These are phyloP conservation scores for Zoanthus sociatus DNA, from an alignment of 92 coral and sea anemone genomes.

Conservation along the genomic window DNA sequence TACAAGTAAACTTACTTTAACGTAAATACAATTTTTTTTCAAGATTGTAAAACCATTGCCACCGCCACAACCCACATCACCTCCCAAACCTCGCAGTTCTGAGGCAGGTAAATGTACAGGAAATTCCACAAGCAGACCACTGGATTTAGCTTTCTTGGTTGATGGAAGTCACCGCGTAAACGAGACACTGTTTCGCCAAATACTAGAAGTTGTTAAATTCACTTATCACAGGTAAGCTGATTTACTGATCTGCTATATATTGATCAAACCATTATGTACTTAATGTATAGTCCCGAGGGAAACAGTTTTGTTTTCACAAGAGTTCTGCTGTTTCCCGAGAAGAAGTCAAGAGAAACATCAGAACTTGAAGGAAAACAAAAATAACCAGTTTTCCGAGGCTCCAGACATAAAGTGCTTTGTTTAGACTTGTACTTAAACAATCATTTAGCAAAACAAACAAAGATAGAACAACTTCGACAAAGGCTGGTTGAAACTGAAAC, in stretches of 20 bases:
- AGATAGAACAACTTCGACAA: no score
- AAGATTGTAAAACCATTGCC: neutral
- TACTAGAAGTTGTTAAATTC: constrained; percentile 74
- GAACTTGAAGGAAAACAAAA: no score
- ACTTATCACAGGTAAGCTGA: constrained; percentile 55
- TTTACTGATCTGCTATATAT: neutral
- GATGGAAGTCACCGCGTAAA: constrained; percentile 78
- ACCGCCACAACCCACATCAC: constrained; percentile 25
- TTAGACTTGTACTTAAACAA: no score
- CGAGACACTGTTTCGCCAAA: constrained; percentile 65
- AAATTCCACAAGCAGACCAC: constrained; percentile 44
- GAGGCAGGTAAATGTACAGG: constrained; percentile 50
- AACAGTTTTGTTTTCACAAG: neutral
- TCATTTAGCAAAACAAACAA: no score
- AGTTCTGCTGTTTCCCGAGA: no score
- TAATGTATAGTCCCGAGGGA: no score
- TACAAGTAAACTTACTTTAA: no score
- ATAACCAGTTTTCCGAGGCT: no score
- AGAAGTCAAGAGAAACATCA: no score
- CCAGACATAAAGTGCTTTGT: no score
- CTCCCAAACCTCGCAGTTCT: constrained; percentile 23
- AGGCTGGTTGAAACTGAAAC: no score
- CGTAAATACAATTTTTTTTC: neutral
- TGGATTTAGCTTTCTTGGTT: constrained; percentile 81
- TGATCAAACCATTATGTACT: neutral